Evolutionary conservation across 1,140 invertebrate genomes (phyloP).

Genomic region (Triops cancriformis): DNA sequence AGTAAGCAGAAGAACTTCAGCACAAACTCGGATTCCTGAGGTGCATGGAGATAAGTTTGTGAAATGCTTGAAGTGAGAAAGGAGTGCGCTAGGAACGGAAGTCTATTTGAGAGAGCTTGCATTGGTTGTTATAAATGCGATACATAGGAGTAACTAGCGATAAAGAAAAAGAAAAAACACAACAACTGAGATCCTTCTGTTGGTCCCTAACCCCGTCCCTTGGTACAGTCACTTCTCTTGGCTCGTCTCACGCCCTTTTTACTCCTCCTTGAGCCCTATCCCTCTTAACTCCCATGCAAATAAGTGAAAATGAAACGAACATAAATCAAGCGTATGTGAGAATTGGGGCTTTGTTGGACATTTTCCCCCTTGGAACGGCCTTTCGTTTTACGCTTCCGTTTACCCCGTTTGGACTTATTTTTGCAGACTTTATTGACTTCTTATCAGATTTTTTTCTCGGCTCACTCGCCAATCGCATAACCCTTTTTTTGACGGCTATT

Average conservation of each 20-base stretch:
- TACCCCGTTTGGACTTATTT: not conserved
- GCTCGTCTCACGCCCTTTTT: not conserved
- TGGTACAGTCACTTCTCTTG: not conserved
- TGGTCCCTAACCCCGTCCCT: not conserved
- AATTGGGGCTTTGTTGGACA: not conserved
- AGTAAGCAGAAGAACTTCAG: not conserved
- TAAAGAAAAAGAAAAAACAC: not conserved
- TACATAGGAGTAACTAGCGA: not conserved
- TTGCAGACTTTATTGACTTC: not conserved
- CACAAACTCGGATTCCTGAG: constrained; percentile 4
- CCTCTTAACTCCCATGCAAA: not conserved
- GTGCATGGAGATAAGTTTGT: not conserved
- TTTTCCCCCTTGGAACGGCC: not conserved
- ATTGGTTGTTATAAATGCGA: no score
- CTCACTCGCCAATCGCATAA: not conserved
- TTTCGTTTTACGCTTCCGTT: not conserved
- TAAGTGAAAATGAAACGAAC: constrained; percentile 1
- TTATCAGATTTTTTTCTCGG: not conserved
- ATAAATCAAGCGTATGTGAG: not conserved
- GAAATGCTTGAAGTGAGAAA: not conserved
- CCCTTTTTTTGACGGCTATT: not conserved
- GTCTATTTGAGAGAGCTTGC: not conserved
- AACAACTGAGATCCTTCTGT: not conserved
- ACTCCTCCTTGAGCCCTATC: not conserved
- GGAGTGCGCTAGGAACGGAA: not conserved